Evolutionary conservation across 2,113 vertebrate species (phyloP), one percentile per base, ranked within the genome.

Genomic region (Aldabrachelys gigantea): DNA sequence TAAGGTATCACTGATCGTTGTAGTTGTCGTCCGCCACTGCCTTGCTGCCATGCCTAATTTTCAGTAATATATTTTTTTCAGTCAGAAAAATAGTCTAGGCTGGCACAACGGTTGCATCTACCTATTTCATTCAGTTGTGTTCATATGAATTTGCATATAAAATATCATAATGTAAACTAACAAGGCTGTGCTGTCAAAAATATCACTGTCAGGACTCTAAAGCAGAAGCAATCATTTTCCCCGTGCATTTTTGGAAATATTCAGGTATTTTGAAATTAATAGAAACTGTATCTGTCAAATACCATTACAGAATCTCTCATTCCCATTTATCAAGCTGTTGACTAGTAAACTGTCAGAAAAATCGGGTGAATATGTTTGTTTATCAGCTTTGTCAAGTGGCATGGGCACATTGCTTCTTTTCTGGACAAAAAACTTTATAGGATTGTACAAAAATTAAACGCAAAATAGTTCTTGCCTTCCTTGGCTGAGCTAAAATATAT

Each of bases 211-310:
- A 8, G 76, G 44, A 89, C 49, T 87, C 17, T 0, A 17, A 85
- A 29, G 13, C 19, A 88, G 88, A 82, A 90, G 81, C 75, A 69
- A 93, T 91, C 3, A 2, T 19, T 47, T 88, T 81, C 85, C 81
- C 84, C 54, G 1, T 56, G 49, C 57, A 54, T 22, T 84, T 82
- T 47, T 94, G 88, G 91, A 92, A 94, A 93, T 81, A 8, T 65
- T 65, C 21, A 93, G 84, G 78, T 86, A 94, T 91, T 50, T 85
- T 59, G 88, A 86, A 92, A 87, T 91, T 92, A 88, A 53, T 84
- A 81, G 93, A 96, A 97, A 89, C 89, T 91, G 89, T 95, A 98
- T 93, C 97, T 98, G 97, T 94, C 96, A 97, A n/a, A 81, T 95
- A 88, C 92, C 96, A 88, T 80, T 95, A 94, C 85, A 80, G 84